Evolutionary conservation across 2,113 vertebrate genomes (phyloP), one percentile per base, ranked within the genome.

Genomic region (Henicopernis longicauda): DNA sequence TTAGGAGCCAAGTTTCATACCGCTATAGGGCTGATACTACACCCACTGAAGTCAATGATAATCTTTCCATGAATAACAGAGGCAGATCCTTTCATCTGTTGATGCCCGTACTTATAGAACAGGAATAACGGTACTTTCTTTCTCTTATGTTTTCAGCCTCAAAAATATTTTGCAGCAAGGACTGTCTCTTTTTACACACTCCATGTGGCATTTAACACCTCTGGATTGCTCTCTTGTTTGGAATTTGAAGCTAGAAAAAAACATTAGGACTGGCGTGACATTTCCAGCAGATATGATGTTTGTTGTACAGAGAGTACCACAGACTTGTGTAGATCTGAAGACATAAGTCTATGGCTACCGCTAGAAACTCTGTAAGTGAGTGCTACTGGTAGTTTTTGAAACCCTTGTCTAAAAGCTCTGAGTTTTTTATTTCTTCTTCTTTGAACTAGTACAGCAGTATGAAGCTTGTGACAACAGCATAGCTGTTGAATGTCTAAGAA

Each of bases 21-120:
- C 91, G 69, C 96, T 97, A 96, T 96, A 94, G 96, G 94, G 95
- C 93, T 97, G 95, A 97, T 97, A 97, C 95, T 97, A 96, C 97
- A 95, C 96, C 96, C 95, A 97, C 94, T 95, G 91, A 89, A 95
- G 93, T 93, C 70, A 95, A 54, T 91, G 94, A 91, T 95, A 95
- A 97, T 97, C 93, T 92, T 91, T 91, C 83, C 86, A 89, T 73
- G 94, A 95, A 95, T 92, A 95, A 95, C 70, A 95, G 76, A 95
- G 40, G 45, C 66, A 91, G 38, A 61, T 79, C 73, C 88, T 96
- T 94, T 96, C 74, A 93, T 95, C 84, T 94, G 70, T 54, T 34
- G 5, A 31, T 65, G 57, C 44, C 36, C 2, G 6, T 49, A 50
- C 79, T 45, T 89, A 89, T 59, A 95, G 95, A 94, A 87, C 1